These are phyloP conservation scores for Diabrotica virgifera DNA, from an alignment of 1,140 invertebrate species.

Conservation along the genomic window DNA sequence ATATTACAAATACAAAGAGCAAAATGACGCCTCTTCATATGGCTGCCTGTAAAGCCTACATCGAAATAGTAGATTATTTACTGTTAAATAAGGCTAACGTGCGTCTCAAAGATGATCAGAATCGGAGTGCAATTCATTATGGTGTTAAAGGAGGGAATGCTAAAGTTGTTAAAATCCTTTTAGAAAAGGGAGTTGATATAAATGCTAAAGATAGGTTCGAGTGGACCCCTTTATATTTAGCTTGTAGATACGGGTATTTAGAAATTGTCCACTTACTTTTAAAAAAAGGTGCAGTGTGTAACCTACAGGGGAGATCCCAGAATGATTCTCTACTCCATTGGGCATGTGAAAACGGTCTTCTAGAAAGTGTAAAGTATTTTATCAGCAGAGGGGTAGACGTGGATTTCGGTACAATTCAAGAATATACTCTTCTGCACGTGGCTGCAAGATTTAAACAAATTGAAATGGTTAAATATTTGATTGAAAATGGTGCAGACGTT, in stretches of 20 bases:
- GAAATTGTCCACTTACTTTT: conserved; percentile 43
- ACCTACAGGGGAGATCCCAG: conserved; percentile 22
- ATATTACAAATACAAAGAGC: conserved; percentile 16
- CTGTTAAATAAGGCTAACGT: conserved; percentile 21
- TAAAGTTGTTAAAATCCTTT: conserved; percentile 28
- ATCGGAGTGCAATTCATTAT: conserved; percentile 30
- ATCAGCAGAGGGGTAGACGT: conserved; percentile 19
- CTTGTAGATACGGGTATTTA: conserved; percentile 73
- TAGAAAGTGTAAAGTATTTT: conserved; percentile 53
- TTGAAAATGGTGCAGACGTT: conserved; percentile 25
- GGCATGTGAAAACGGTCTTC: conserved; percentile 60
- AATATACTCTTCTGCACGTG: conserved; percentile 49
- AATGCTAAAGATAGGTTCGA: conserved; percentile 25
- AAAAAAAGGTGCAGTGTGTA: conserved; percentile 22
- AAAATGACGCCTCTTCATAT: conserved; percentile 48
- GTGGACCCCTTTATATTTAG: conserved; percentile 48
- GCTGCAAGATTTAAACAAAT: conserved; percentile 52
- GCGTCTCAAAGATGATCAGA: conserved; percentile 16
- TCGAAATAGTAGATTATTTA: conserved; percentile 19
- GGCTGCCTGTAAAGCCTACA: conserved; percentile 46
- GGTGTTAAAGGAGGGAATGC: conserved; percentile 26
- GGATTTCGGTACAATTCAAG: conserved; percentile 21
- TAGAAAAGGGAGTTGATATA: conserved; percentile 27
- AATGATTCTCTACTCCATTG: conserved; percentile 31
- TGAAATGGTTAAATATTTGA: conserved; percentile 41